Evolutionary conservation across 2,888 invertebrate species (phyloP).

Genomic region (Tanytarsus gracilentus): DNA sequence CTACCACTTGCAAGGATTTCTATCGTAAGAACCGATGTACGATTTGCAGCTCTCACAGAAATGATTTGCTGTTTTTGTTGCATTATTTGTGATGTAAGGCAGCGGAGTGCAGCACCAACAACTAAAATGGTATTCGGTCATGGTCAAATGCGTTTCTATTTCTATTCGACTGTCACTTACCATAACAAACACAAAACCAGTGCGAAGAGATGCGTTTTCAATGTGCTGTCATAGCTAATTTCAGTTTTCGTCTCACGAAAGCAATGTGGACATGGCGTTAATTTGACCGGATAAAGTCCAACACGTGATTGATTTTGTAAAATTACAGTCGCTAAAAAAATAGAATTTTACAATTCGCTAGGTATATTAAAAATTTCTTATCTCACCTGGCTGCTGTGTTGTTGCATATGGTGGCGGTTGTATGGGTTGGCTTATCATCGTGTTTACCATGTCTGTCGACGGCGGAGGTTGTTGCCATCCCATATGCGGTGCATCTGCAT

Average conservation of each 20-base stretch:
- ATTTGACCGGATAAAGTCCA: constrained; percentile 14
- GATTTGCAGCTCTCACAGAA: constrained; percentile 17
- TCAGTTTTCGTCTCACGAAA: background rate
- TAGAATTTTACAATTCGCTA: background rate
- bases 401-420: background rate
- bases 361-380: background rate
- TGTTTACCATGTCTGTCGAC: background rate
- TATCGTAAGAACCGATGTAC: constrained; percentile 9
- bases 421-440: background rate
- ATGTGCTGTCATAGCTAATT: background rate
- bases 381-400: background rate
- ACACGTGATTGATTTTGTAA: constrained; percentile 14
- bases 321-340: background rate
- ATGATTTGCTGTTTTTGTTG: constrained; percentile 13
- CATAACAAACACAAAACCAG: constrained; percentile 9
- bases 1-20: constrained; percentile 8
- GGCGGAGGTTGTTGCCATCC: constrained; percentile 12
- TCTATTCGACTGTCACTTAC: constrained; percentile 1
- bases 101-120: constrained; percentile 17
- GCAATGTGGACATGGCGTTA: constrained; percentile 21
- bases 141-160: background rate
- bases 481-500: background rate
- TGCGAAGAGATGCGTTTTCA: constrained; percentile 8
- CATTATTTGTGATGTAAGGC: constrained; percentile 18
- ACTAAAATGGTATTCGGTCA: background rate